Base-by-base conservation (phyloP, 2,113 vertebrate genomes). In the Euleptes europaea region DNA sequence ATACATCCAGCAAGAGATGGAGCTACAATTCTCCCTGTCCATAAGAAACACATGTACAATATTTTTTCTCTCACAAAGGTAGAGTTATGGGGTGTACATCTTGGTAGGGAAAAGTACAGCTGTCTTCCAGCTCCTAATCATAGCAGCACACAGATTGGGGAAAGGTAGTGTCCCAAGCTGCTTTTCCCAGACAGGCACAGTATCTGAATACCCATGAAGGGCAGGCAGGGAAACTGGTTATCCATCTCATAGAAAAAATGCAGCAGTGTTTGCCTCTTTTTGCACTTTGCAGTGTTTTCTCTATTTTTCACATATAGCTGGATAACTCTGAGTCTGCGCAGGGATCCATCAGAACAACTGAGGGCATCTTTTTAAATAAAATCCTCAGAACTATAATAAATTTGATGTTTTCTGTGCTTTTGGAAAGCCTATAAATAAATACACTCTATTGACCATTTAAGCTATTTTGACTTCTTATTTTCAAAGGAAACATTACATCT, bases 391-490 rank as follows among this genome's bases (percentile, higher is more conserved):
- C 1, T 38, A 40, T 26, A 15, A 1, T 35, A 44, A 13, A 72
- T 15, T 44, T 80, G 82, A 54, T 47, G 15, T 0, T 35, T 47
- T 31, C 2, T 51, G 10, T 33, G 23, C 13, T 57, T 44, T 40
- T 71, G 47, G 66, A 82, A 82, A 14, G 28, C 17, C 67, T 71
- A 54, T 71, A 82, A 70, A 35, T n/a, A 63, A 82, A 76, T 69
- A 57, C 0, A 1, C 21, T 40, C 74, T 88, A 83, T 89, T 28
- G 47, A 65, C 87, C 1, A 6, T 3, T 8, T 3, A 12, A 63
- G 28, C 67, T 89, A 31, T 73, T 87, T 92, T 67, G 74, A 23
- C 73, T 85, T 79, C 8, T 28, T 42, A 84, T 78, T 90, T 94
- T 86, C 71, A 92, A 89, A 63, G 49, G 33, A 90, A 79, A 65